Evolutionary conservation across 2,797 vertebrate species (phyloP).

Genomic region (Menidia menidia): DNA sequence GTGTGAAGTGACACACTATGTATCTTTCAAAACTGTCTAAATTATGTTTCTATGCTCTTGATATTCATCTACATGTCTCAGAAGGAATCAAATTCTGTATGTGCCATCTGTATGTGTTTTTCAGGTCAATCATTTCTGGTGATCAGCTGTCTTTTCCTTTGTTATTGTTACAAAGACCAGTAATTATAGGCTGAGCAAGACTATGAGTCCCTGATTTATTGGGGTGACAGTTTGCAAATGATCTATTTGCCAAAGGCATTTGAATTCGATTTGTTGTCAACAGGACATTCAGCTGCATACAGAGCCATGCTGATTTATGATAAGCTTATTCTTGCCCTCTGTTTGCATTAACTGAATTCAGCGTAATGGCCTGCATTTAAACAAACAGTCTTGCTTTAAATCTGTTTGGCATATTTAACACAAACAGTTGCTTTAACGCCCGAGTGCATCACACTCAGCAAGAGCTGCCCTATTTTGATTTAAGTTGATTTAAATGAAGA

Average conservation of each 20-base stretch:
- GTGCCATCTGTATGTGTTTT: neutral
- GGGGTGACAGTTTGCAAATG: constrained; percentile 28
- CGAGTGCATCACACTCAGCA: no score
- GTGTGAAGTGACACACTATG: no score
- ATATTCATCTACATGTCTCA: neutral
- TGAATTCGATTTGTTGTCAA: constrained; percentile 34
- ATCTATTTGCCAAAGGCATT: constrained; percentile 33
- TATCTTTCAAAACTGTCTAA: neutral
- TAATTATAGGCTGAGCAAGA: constrained; percentile 36
- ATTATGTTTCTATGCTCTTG: neutral
- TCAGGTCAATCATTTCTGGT: constrained; percentile 2
- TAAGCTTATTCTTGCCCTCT: neutral
- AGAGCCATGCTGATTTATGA: constrained; percentile 18
- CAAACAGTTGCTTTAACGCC: no score
- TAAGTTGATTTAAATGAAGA: no score
- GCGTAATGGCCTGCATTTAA: no score
- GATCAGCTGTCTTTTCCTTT: constrained; percentile 5
- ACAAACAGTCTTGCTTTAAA: no score
- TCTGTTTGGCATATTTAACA: neutral
- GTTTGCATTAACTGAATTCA: constrained; percentile 10
- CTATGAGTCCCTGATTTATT: constrained; percentile 29
- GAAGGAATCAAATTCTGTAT: neutral
- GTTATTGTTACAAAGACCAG: neutral
- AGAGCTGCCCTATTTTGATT: no score
- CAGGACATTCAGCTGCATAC: neutral